Conservation (phyloP, 1,140 invertebrate species). For the Neodiprion pinetum region DNA sequence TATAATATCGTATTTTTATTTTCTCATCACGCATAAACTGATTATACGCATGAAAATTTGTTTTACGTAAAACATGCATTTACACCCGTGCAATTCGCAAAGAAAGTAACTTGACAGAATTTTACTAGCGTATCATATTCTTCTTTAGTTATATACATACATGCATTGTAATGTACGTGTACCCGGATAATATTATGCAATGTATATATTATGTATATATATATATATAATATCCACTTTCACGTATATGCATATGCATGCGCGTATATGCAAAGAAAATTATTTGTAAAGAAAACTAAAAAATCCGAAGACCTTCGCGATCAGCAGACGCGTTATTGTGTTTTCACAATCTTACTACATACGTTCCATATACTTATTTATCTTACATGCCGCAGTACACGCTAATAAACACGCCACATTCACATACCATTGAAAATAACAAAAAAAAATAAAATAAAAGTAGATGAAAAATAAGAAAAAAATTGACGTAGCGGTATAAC, state of each 20-base stretch:
- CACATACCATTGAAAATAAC: slow-evolving; percentile 11
- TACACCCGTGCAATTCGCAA: slow-evolving; percentile 17
- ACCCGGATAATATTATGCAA: too few relatives aligned
- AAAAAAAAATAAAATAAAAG: slow-evolving; percentile 22
- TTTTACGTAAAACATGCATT: slow-evolving; percentile 8
- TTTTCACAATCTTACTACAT: too few relatives aligned
- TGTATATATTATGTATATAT: neutral
- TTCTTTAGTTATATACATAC: neutral
- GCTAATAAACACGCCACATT: slow-evolving; percentile 13
- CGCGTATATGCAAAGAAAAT: slow-evolving; percentile 23
- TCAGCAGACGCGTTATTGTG: neutral
- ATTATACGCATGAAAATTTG: too few relatives aligned
- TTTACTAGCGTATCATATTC: slow-evolving; percentile 28
- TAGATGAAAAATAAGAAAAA: too few relatives aligned
- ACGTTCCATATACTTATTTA: too few relatives aligned
- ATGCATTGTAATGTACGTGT: neutral
- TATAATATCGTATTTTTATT: too few relatives aligned
- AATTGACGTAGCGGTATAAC: neutral
- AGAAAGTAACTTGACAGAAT: slow-evolving; percentile 20
- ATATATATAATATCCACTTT: neutral
- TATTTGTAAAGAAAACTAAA: slow-evolving; percentile 19
- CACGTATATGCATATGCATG: slow-evolving; percentile 10
- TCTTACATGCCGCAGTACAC: too few relatives aligned
- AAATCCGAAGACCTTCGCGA: slow-evolving; percentile 5
- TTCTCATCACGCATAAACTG: too few relatives aligned